phyloP scores from a whole-genome alignment of 2,888 invertebrate species.

The Diaprepes abbreviatus region DNA sequence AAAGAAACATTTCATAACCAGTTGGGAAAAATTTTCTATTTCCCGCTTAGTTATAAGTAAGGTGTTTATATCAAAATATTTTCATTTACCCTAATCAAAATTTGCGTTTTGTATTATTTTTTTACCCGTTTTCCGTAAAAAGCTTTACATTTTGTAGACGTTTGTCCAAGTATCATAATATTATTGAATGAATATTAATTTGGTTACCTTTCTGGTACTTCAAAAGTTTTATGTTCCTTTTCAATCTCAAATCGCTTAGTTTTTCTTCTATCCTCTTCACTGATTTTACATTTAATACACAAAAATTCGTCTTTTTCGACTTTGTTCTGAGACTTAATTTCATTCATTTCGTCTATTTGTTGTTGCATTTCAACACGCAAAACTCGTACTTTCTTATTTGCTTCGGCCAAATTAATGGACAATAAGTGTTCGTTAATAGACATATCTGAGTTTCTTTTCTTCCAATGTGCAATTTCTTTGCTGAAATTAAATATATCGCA shows the following conservation, averaged over 20 bases:
- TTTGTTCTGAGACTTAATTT: not conserved
- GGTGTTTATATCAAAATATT: too few species aligned
- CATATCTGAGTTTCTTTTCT: constrained; percentile 36
- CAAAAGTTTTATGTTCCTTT: not conserved
- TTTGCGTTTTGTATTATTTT: too few species aligned
- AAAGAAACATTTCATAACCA: too few species aligned
- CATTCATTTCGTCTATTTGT: not conserved
- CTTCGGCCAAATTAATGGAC: constrained; percentile 47
- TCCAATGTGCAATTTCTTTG: constrained; percentile 50
- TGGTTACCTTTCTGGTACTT: not conserved
- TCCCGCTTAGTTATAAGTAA: too few species aligned
- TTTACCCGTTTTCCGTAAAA: too few species aligned
- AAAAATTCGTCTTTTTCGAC: not conserved
- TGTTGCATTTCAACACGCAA: constrained; percentile 39
- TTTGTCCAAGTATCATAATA: too few species aligned
- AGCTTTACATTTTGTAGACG: too few species aligned
- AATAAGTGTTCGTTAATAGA: constrained; percentile 46
- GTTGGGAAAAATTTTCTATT: too few species aligned
- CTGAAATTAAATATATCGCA: constrained; percentile 28
- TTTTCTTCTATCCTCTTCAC: not conserved
- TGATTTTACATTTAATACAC: not conserved
- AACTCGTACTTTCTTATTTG: constrained; percentile 51
- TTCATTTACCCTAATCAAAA: too few species aligned
- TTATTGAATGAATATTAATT: too few species aligned
- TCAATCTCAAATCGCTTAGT: not conserved